phyloP scores from a whole-genome alignment of 2,888 invertebrate species.

The Tromatobia lineatoria region DNA sequence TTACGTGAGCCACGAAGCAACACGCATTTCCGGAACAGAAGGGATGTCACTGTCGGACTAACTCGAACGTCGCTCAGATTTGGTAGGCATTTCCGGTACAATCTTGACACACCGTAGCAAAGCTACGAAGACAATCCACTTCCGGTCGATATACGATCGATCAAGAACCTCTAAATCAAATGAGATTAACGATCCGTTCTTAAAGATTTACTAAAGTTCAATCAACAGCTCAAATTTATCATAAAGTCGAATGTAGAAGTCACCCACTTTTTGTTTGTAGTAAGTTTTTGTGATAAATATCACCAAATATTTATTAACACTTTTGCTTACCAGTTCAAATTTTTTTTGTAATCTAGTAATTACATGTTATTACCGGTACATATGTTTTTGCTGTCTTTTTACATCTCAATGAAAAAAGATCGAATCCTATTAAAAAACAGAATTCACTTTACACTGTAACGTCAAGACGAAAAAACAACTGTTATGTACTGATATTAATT shows the following conservation, averaged over 20 bases:
- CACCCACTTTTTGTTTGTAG: too few relatives aligned
- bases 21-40: constrained; percentile 59
- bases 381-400: too few relatives aligned
- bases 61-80: constrained; percentile 55
- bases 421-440: too few relatives aligned
- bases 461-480: too few relatives aligned
- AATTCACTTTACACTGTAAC: too few relatives aligned
- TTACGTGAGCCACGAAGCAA: constrained; percentile 45
- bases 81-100: constrained; percentile 59
- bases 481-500: too few relatives aligned
- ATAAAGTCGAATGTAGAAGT: not conserved
- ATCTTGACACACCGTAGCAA: constrained; percentile 13
- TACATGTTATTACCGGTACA: too few relatives aligned
- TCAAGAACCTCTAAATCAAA: not conserved
- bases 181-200: not conserved
- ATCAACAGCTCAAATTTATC: not conserved
- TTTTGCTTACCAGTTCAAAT: too few relatives aligned
- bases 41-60: constrained; percentile 18
- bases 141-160: constrained; percentile 49
- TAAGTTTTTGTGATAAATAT: too few relatives aligned
- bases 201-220: not conserved
- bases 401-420: too few relatives aligned
- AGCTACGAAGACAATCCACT: constrained; percentile 22
- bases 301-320: too few relatives aligned
- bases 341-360: too few relatives aligned